Conservation (phyloP, 2,888 invertebrate species). For the Eristalinus sepulchralis region DNA sequence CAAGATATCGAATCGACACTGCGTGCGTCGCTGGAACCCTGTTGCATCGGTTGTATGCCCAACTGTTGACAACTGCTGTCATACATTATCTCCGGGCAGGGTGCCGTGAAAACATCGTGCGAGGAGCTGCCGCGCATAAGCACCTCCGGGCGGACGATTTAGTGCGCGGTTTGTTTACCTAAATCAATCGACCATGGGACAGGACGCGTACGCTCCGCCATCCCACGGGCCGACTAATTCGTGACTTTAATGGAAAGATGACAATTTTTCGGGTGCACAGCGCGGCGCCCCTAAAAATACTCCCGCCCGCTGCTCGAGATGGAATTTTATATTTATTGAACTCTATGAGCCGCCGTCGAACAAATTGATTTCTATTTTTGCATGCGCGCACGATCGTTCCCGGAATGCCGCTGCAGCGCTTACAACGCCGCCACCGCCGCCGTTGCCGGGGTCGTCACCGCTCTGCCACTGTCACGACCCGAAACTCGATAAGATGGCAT, state of each 20-base stretch:
- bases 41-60: neutral
- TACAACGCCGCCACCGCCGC: neutral
- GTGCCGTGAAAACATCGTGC: constrained; percentile 20
- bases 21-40: neutral
- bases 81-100: constrained; percentile 36
- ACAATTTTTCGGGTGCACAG: constrained; percentile 33
- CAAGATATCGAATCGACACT: constrained; percentile 63
- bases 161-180: constrained; percentile 68
- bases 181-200: constrained; percentile 65
- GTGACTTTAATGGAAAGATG: constrained; percentile 59
- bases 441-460: constrained; percentile 45
- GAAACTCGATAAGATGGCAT: constrained; percentile 68
- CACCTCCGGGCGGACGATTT: constrained; percentile 52
- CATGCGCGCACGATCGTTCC: constrained; percentile 58
- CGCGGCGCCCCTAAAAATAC: constrained; percentile 54
- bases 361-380: constrained; percentile 71
- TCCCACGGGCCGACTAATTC: constrained; percentile 37
- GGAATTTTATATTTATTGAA: constrained; percentile 70
- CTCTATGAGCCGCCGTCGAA: constrained; percentile 37
- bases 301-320: constrained; percentile 8
- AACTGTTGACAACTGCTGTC: constrained; percentile 63
- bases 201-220: constrained; percentile 35
- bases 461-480: constrained; percentile 43
- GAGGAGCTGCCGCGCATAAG: constrained; percentile 21
- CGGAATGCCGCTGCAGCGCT: constrained; percentile 31